Conservation (phyloP, 1,140 invertebrate genomes). For the Myzus persicae region DNA sequence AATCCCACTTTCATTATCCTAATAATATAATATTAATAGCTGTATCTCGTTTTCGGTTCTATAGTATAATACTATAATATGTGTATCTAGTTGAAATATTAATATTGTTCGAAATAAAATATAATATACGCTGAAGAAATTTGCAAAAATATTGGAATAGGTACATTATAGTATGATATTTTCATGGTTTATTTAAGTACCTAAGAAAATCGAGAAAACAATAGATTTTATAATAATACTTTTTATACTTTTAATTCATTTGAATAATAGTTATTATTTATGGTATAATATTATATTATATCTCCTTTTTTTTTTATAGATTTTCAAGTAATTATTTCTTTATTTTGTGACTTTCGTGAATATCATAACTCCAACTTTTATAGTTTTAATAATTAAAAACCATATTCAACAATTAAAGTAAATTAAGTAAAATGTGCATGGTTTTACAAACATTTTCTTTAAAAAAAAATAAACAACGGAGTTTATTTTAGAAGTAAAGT, state of each 20-base stretch:
- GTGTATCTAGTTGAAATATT: neutral
- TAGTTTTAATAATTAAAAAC: neutral
- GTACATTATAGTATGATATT: neutral
- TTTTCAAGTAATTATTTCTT: neutral
- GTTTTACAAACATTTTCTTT: neutral
- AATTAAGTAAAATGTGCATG: neutral
- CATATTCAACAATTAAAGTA: neutral
- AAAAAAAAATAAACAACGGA: too few species aligned
- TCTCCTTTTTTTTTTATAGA: neutral
- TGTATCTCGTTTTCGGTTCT: neutral
- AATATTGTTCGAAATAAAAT: neutral
- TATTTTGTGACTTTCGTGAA: neutral
- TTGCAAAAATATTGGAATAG: neutral
- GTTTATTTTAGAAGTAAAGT: neutral
- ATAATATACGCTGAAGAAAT: too few species aligned
- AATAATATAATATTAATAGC: too few species aligned
- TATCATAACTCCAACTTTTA: neutral
- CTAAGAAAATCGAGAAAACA: neutral
- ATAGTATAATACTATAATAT: neutral
- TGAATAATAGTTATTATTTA: neutral
- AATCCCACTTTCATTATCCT: too few species aligned
- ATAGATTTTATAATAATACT: neutral
- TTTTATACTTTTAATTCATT: neutral
- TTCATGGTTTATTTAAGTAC: neutral
- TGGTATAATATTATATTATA: neutral